These are phyloP conservation scores for Brachionus angularis DNA, from an alignment of 1,140 invertebrate genomes.

Conservation along the genomic window DNA sequence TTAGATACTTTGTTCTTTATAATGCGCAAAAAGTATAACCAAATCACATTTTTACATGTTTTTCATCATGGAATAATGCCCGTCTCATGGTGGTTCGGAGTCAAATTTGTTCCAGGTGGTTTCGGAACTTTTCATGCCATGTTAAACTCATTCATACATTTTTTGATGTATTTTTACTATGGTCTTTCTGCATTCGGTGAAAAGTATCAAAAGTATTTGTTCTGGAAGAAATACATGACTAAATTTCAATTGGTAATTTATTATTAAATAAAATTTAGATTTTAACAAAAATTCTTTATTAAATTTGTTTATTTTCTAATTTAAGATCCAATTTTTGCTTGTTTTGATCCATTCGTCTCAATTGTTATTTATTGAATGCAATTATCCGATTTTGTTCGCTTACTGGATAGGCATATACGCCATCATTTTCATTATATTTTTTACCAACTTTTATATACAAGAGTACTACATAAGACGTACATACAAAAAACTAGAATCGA, in stretches of 20 bases:
- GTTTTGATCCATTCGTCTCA: no score
- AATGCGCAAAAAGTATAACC: conserved; percentile 71
- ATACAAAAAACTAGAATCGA: no score
- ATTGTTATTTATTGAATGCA: no score
- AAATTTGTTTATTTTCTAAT: no score
- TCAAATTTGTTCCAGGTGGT: conserved; percentile 48
- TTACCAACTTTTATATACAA: no score
- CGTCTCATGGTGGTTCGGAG: conserved; percentile 50
- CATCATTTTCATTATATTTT: no score
- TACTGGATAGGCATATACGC: no score
- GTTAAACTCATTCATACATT: conserved; percentile 71
- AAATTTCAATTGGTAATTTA: conserved; percentile 53
- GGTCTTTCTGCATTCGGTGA: conserved; percentile 62
- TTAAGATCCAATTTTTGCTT: no score
- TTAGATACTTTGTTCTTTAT: conserved; percentile 58
- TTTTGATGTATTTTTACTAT: conserved; percentile 77
- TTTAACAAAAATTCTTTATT: no score
- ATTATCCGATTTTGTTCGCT: no score
- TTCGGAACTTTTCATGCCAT: conserved; percentile 45
- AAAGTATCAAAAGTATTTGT: conserved; percentile 56
- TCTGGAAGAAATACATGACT: conserved; percentile 60
- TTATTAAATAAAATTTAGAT: no score
- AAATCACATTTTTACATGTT: conserved; percentile 72
- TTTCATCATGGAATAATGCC: conserved; percentile 64
- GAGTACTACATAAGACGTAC: no score